Evolutionary conservation across 2,888 invertebrate genomes (phyloP).

Genomic region (Cephus pygmeus): DNA sequence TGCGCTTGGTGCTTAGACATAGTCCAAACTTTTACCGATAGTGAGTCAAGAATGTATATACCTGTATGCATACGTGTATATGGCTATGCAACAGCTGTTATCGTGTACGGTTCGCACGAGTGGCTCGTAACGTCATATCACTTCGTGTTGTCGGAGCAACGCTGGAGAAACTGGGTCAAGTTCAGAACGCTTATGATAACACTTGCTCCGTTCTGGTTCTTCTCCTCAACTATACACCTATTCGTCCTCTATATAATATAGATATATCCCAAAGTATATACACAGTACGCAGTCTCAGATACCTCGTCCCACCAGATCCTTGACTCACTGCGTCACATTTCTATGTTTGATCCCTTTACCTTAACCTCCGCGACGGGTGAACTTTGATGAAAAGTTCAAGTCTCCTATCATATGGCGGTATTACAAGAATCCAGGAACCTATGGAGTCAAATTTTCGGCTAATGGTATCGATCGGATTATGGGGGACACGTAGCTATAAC

Average conservation of each 20-base stretch:
- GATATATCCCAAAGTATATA: not conserved
- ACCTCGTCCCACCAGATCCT: constrained; percentile 13
- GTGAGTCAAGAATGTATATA: constrained; percentile 19
- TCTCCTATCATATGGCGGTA: not conserved
- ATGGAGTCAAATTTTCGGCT: not conserved
- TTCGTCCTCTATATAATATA: not conserved
- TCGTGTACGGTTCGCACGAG: constrained; percentile 62
- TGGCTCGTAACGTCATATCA: constrained; percentile 62
- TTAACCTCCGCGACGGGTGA: not conserved
- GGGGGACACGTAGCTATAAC: not conserved
- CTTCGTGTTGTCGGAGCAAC: constrained; percentile 26
- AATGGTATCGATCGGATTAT: not conserved
- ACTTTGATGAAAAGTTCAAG: not conserved
- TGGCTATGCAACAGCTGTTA: constrained; percentile 58
- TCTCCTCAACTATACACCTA: constrained; percentile 7
- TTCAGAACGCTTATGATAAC: constrained; percentile 63
- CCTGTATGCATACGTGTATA: not conserved
- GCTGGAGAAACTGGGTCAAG: constrained; percentile 56
- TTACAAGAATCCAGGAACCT: not conserved
- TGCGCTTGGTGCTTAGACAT: constrained; percentile 18
- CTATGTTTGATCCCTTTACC: constrained; percentile 2
- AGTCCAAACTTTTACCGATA: constrained; percentile 57
- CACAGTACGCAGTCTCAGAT: not conserved
- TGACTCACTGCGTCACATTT: constrained; percentile 15
- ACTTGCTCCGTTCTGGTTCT: constrained; percentile 49